A percentile compares a stretch with the other conserved stretches of the same genome.
Conservation (phyloP, 2,888 invertebrate species). For the Nomada fucata region DNA sequence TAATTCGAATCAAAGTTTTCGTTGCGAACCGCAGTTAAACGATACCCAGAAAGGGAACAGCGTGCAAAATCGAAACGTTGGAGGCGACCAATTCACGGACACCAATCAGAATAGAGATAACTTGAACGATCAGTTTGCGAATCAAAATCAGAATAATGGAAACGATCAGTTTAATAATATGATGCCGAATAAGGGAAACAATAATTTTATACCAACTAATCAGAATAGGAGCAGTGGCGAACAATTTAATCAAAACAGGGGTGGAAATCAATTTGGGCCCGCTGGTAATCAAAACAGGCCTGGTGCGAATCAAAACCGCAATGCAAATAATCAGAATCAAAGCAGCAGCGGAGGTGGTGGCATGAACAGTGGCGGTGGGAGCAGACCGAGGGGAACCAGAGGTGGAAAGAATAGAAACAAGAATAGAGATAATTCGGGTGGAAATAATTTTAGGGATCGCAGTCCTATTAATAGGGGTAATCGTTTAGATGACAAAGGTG, state of each 20-base stretch:
- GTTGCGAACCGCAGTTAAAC: constrained; percentile 32
- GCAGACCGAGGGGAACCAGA: constrained; percentile 70
- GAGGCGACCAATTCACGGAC: constrained; percentile 66
- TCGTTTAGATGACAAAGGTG: constrained; percentile 71
- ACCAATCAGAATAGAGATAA: constrained; percentile 55
- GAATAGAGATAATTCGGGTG: constrained; percentile 70
- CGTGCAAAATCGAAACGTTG: constrained; percentile 24
- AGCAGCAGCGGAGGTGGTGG: constrained; percentile 56
- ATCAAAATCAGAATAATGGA: constrained; percentile 64
- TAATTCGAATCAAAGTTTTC: constrained; percentile 69
- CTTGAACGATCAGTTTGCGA: constrained; percentile 67
- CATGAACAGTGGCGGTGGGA: constrained; percentile 54
- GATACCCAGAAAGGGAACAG: constrained; percentile 53
- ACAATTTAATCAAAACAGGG: constrained; percentile 66
- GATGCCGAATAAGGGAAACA: constrained; percentile 64
- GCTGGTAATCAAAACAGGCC: constrained; percentile 66
- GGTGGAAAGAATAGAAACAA: constrained; percentile 80
- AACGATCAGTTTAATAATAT: constrained; percentile 70
- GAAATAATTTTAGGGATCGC: constrained; percentile 80
- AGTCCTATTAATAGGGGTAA: constrained; percentile 79
- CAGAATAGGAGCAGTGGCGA: constrained; percentile 58
- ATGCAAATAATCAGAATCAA: constrained; percentile 66
- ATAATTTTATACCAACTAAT: constrained; percentile 63
- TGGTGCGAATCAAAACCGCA: constrained; percentile 72
- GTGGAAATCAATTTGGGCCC: constrained; percentile 68